These are phyloP conservation scores for Haemorhous mexicanus DNA, from an alignment of 2,113 vertebrate species.

Conservation along the genomic window DNA sequence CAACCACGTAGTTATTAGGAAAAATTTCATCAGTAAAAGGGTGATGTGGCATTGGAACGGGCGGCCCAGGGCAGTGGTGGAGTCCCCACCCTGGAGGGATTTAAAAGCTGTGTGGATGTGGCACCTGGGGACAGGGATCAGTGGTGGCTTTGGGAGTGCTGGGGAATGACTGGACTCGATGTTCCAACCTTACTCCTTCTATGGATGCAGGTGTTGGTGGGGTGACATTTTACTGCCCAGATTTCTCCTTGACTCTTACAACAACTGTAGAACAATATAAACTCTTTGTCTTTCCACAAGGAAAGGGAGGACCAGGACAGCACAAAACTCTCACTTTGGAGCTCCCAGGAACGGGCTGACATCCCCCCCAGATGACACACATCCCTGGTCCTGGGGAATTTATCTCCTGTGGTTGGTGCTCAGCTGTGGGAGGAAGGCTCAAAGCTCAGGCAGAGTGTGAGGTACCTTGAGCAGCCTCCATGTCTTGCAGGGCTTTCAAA, in stretches of 20 bases:
- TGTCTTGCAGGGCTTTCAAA: background rate
- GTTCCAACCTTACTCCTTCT: background rate
- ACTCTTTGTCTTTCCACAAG: background rate
- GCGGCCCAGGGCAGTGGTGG: background rate
- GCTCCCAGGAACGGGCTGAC: background rate
- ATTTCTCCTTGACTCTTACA: background rate
- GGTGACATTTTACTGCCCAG: background rate
- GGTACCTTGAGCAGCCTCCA: background rate
- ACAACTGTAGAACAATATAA: background rate
- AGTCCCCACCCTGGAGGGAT: background rate
- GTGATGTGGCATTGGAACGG: background rate
- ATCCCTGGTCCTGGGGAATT: background rate
- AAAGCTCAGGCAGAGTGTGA: background rate
- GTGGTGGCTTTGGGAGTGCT: background rate
- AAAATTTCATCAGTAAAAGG: background rate
- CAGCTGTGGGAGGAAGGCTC: background rate
- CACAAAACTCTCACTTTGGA: background rate
- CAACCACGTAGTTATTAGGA: background rate
- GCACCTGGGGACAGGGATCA: fast-evolving
- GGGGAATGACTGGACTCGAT: fast-evolving
- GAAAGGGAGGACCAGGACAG: background rate
- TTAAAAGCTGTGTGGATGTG: background rate
- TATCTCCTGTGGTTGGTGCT: background rate
- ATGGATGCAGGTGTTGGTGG: background rate
- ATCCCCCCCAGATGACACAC: background rate